phyloP scores from a whole-genome alignment of 2,797 vertebrate genomes.

The Takifugu rubripes region DNA sequence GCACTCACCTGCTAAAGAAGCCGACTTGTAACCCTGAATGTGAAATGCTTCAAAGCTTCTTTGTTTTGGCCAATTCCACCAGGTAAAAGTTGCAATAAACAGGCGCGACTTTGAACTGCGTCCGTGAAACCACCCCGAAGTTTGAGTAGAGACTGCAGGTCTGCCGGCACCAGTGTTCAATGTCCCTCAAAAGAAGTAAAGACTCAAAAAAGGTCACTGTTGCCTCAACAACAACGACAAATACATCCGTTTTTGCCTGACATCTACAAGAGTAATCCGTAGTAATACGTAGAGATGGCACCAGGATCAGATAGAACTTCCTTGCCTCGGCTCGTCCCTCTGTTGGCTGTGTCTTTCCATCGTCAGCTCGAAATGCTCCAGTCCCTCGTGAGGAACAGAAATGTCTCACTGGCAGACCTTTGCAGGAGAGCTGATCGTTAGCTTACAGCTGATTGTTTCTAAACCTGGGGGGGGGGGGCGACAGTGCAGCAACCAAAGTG shows the following conservation, averaged over 20 bases:
- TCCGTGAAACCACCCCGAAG: slow-evolving; percentile 54
- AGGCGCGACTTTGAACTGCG: slow-evolving; percentile 31
- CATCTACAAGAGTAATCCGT: slow-evolving; percentile 63
- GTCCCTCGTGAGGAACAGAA: neutral
- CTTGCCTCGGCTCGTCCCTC: slow-evolving; percentile 29
- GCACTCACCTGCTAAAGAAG: no score
- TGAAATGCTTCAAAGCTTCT: no score
- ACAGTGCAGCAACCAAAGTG: no score
- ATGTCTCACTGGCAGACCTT: neutral
- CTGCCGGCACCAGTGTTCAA: slow-evolving; percentile 68
- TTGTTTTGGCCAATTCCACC: neutral
- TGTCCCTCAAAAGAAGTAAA: slow-evolving; percentile 54
- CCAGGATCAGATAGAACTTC: slow-evolving; percentile 65
- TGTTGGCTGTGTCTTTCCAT: slow-evolving; percentile 4
- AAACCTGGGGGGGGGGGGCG: no score
- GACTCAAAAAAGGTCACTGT: slow-evolving; percentile 37
- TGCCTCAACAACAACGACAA: slow-evolving; percentile 35
- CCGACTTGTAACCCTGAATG: no score
- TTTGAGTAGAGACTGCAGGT: slow-evolving; percentile 70
- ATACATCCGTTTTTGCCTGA: slow-evolving; percentile 73
- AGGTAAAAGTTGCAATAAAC: neutral
- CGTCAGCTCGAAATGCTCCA: neutral
- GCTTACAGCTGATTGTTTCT: neutral
- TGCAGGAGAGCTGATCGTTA: neutral
- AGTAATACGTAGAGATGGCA: slow-evolving; percentile 68